A percentile compares a stretch with the other conserved stretches of the same genome.
These are phyloP conservation scores for Oostethus manadensis DNA, from an alignment of 2,113 vertebrate species.

Conservation along the genomic window DNA sequence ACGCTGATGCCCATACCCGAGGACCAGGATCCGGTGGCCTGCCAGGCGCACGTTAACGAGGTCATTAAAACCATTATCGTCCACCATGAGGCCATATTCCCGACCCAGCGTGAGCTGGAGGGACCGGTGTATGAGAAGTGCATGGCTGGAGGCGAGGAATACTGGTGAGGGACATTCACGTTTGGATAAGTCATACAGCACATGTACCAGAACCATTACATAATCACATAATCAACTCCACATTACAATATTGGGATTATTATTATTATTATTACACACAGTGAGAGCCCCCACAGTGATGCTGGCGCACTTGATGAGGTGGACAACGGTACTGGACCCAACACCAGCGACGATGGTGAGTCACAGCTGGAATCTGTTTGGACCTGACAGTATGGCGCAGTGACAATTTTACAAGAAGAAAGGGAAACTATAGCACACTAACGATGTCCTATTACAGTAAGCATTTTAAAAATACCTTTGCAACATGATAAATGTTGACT, in stretches of 20 bases:
- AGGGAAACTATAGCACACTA: no score
- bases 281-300: constrained; percentile 94
- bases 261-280: constrained; percentile 49
- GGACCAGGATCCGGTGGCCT: constrained; percentile 92
- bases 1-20: constrained; percentile 98
- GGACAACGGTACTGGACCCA: constrained; percentile 89
- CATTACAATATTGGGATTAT: neutral
- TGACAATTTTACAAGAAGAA: no score
- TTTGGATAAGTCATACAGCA: neutral
- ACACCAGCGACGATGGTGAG: constrained; percentile 93
- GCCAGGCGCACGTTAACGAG: constrained; percentile 97
- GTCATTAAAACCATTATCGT: constrained; percentile 97
- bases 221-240: no score
- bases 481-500: no score
- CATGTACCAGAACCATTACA: no score
- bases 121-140: constrained; percentile 97
- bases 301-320: constrained; percentile 90
- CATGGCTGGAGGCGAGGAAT: constrained; percentile 96
- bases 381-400: no score
- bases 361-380: neutral
- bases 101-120: constrained; percentile 84
- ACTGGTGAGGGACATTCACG: constrained; percentile 79
- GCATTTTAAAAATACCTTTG: no score
- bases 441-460: no score
- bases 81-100: constrained; percentile 93